Conservation (phyloP, 2,888 invertebrate species). For the Tryphoninae sp. region DNA sequence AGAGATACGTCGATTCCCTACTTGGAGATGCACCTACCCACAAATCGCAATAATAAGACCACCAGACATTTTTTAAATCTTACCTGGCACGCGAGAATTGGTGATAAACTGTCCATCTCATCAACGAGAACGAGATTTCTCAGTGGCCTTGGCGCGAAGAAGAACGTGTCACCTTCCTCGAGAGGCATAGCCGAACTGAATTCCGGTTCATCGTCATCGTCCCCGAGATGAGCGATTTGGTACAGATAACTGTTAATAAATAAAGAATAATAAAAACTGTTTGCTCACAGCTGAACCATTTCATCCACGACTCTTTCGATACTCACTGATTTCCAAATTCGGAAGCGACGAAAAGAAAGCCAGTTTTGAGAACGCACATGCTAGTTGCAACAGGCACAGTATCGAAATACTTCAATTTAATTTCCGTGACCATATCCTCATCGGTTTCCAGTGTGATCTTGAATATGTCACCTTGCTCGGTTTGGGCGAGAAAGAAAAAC, state of each 20-base stretch:
- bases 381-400: constrained; percentile 98
- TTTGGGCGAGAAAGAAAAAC: constrained; percentile 99
- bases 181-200: constrained; percentile 99
- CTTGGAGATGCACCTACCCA: constrained; percentile 70
- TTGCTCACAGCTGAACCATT: constrained; percentile 30
- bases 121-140: constrained; percentile 98
- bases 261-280: constrained; percentile 51
- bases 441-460: constrained; percentile 98
- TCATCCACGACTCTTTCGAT: neutral
- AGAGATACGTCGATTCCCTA: constrained; percentile 70
- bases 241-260: constrained; percentile 91
- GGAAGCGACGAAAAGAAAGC: constrained; percentile 98
- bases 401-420: constrained; percentile 99
- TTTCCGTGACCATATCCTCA: constrained; percentile 99
- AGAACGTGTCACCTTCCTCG: constrained; percentile 99
- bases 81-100: constrained; percentile 91
- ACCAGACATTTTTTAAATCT: constrained; percentile 45
- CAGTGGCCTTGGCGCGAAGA: constrained; percentile 96
- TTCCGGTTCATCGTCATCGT: constrained; percentile 99
- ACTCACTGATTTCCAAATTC: constrained; percentile 99
- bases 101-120: constrained; percentile 97
- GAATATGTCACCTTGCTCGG: constrained; percentile 98
- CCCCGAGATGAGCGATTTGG: constrained; percentile 99
- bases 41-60: no score
- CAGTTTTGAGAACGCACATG: constrained; percentile 99